Conservation (phyloP, 2,113 vertebrate genomes). For the Chaenogobius annularis region DNA sequence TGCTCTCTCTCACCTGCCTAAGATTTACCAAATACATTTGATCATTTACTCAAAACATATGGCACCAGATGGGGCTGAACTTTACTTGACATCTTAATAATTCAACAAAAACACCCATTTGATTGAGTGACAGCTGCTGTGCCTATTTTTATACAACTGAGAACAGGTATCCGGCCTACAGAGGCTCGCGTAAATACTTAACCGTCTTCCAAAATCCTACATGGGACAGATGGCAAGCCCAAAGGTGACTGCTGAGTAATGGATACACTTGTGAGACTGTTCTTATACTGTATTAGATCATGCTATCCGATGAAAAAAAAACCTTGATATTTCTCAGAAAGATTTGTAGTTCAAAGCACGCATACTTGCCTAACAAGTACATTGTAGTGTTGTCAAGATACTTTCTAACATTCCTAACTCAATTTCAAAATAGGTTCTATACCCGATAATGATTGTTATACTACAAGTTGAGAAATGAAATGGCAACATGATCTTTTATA, state of each 20-base stretch:
- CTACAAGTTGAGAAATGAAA: no score
- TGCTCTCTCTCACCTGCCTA: constrained; percentile 23
- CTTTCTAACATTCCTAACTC: no score
- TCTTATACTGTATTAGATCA: constrained; percentile 7
- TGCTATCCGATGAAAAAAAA: neutral
- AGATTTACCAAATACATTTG: constrained; percentile 3
- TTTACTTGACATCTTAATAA: constrained; percentile 47
- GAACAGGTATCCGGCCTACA: constrained; percentile 43
- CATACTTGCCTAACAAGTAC: neutral
- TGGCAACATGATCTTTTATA: no score
- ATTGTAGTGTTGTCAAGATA: no score
- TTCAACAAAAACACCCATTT: constrained; percentile 31
- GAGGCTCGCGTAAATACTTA: constrained; percentile 49
- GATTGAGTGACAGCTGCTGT: constrained; percentile 58
- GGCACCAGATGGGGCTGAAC: constrained; percentile 42
- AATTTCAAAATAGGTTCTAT: no score
- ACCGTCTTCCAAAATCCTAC: constrained; percentile 10
- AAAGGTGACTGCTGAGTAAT: constrained; percentile 47
- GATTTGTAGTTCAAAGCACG: neutral
- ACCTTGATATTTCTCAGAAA: neutral
- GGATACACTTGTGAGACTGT: constrained; percentile 36
- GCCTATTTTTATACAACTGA: constrained; percentile 33
- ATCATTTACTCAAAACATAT: constrained; percentile 52
- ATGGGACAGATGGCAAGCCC: constrained; percentile 56
- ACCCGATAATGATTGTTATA: no score